A percentile compares a stretch with the other conserved stretches of the same genome.
Evolutionary conservation across 2,888 invertebrate genomes (phyloP).

Genomic region (Ectemnius lituratus): DNA sequence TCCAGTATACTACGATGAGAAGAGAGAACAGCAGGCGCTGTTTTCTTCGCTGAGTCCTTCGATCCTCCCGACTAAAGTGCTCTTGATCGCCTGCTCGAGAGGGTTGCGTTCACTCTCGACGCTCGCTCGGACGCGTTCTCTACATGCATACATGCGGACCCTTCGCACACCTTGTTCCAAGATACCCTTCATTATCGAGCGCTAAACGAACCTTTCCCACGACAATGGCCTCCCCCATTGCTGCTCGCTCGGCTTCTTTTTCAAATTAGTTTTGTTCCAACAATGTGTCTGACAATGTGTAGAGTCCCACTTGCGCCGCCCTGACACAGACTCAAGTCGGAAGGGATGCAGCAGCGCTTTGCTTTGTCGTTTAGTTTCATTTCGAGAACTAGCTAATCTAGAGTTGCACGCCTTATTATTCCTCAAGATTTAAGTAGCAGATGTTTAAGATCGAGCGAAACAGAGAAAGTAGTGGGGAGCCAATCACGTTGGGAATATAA

Average conservation of each 20-base stretch:
- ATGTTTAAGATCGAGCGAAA: constrained; percentile 36
- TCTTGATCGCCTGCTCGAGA: constrained; percentile 48
- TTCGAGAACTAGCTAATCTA: constrained; percentile 4
- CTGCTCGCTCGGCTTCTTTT: constrained; percentile 38
- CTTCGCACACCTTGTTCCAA: constrained; percentile 32
- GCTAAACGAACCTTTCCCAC: constrained; percentile 54
- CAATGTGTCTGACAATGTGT: constrained; percentile 45
- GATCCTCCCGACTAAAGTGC: constrained; percentile 45
- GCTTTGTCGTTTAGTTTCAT: constrained; percentile 19
- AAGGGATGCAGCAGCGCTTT: constrained; percentile 16
- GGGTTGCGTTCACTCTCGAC: constrained; percentile 27
- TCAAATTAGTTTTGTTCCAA: constrained; percentile 64
- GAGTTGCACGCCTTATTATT: not conserved
- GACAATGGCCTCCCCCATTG: constrained; percentile 43
- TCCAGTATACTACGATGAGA: not conserved
- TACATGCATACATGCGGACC: not conserved
- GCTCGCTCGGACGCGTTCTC: constrained; percentile 17
- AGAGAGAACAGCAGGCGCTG: constrained; percentile 4
- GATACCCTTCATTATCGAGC: constrained; percentile 57
- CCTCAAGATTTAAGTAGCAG: constrained; percentile 14
- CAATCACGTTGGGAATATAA: too few species aligned
- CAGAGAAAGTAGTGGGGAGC: not conserved
- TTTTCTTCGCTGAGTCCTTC: constrained; percentile 22
- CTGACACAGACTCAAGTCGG: not conserved
- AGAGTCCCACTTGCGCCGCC: constrained; percentile 37